Base-by-base conservation (phyloP, 2,113 vertebrate species). In the Psilopsiagon aymara region DNA sequence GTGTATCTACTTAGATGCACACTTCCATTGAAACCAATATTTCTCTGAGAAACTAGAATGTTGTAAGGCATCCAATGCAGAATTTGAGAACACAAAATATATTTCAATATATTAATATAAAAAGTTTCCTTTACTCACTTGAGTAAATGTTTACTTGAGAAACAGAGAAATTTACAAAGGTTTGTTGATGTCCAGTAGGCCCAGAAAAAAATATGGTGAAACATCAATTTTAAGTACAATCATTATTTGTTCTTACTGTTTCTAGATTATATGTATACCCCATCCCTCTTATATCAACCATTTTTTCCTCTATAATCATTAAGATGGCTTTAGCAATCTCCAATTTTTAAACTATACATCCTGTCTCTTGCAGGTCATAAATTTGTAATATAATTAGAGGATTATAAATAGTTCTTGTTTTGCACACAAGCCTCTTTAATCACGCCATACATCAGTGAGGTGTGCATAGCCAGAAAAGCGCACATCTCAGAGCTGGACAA, bases 201-300 rank as follows among this genome's bases (percentile, higher is more conserved):
- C 1, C 19, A 68, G 20, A 57, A 86, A 70, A 81, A 6, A 62
- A 55, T 18, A 31, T 9, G 35, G 47, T 47, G 17, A 63, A 82
- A n/a, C 20, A 49, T 17, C 7, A 17, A 14, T 11, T 15, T 47
- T 35, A 62, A 17, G 35, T 52, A n/a, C 2, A 27, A 33, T 29
- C 6, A 43, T 25, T 4, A 37, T 16, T 4, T 59, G 18, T 69
- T 73, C 21, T 69, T 52, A 31, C 11, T 69, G 12, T 66, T 82
- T 57, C 35, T 46, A 49, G 80, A 81, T 9, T 46, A 3, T 9
- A 25, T 20, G 4, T 44, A 31, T 3, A 29, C 2, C 1, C 0
- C 5, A 23, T 2, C 1, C 0, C 4, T 3, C 15, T 55, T 69
- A 25, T 43, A 25, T 47, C 17, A 53, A 13, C 25, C 2, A 19